Conservation (phyloP, 2,113 vertebrate species). For the Chloropsis cyanopogon region DNA sequence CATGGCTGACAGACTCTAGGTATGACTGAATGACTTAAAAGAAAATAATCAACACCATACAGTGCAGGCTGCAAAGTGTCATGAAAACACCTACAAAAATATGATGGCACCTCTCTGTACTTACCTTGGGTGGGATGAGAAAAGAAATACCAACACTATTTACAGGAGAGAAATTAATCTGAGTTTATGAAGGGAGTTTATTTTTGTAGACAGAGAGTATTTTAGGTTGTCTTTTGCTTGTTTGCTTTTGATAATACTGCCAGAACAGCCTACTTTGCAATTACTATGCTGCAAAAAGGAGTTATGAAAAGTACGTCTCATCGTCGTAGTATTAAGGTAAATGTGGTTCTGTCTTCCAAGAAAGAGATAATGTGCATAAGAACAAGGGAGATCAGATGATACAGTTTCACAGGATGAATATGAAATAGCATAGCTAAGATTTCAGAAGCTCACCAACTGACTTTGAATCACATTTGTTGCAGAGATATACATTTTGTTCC, state of each 20-base stretch:
- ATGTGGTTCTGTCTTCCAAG: not conserved
- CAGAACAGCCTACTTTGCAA: not conserved
- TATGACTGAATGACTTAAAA: not conserved
- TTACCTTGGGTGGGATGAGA: not conserved
- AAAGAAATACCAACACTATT: not conserved
- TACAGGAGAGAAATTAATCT: not conserved
- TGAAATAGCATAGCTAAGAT: not conserved
- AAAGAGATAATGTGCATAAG: not conserved
- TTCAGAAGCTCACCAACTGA: not conserved
- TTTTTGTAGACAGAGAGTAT: not conserved
- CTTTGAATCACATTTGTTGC: not conserved
- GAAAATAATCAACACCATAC: not conserved
- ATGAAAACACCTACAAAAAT: not conserved
- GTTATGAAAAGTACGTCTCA: not conserved
- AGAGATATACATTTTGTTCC: not conserved
- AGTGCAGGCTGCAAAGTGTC: not conserved
- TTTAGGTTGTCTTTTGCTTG: not conserved
- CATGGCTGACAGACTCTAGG: not conserved
- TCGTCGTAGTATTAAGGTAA: not conserved
- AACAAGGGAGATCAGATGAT: not conserved
- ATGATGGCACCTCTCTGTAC: not conserved
- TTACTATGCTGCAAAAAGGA: not conserved
- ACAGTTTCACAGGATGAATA: not conserved
- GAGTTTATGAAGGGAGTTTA: not conserved
- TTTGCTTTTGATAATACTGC: not conserved